These are phyloP conservation scores for Drepanosiphum platanoidis DNA, from an alignment of 2,888 invertebrate genomes.

Conservation along the genomic window DNA sequence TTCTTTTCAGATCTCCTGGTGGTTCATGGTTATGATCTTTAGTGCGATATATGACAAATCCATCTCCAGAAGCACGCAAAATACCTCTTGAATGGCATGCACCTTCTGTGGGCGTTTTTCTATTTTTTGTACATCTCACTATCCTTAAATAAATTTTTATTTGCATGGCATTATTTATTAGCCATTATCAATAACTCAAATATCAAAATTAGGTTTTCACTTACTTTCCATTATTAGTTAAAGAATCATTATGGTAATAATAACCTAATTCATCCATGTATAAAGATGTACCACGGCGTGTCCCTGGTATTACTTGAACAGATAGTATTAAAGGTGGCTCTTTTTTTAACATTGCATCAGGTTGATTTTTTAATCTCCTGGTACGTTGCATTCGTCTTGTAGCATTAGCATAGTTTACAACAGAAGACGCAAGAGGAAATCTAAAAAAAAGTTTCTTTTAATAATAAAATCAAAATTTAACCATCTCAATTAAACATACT, in stretches of 20 bases:
- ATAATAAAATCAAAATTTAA: not conserved
- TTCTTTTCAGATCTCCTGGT: slow-evolving; percentile 45
- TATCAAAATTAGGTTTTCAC: not conserved
- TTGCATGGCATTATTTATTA: not conserved
- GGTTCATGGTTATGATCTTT: slow-evolving; percentile 58
- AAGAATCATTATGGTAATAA: slow-evolving; percentile 56
- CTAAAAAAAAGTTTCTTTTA: slow-evolving; percentile 23
- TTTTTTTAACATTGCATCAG: slow-evolving; percentile 3
- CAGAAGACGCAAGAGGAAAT: slow-evolving; percentile 42
- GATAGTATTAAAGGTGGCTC: slow-evolving; percentile 48
- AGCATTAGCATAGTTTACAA: slow-evolving; percentile 57
- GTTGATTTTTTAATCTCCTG: slow-evolving; percentile 53
- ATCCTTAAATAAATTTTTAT: slow-evolving; percentile 27
- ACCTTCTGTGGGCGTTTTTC: slow-evolving; percentile 52
- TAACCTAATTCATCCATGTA: slow-evolving; percentile 55
- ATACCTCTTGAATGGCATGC: slow-evolving; percentile 51
- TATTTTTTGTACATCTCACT: slow-evolving; percentile 51
- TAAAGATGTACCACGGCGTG: slow-evolving; percentile 54
- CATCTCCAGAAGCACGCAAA: slow-evolving; percentile 52
- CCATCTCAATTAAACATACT: slow-evolving; percentile 23
- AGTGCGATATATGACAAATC: slow-evolving; percentile 55
- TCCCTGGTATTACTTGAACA: slow-evolving; percentile 54
- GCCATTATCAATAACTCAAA: not conserved
- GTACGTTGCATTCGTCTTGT: slow-evolving; percentile 54
- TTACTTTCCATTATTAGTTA: slow-evolving; percentile 56